phyloP scores from a whole-genome alignment of 1,140 invertebrate genomes.

The Eulimnadia texana region DNA sequence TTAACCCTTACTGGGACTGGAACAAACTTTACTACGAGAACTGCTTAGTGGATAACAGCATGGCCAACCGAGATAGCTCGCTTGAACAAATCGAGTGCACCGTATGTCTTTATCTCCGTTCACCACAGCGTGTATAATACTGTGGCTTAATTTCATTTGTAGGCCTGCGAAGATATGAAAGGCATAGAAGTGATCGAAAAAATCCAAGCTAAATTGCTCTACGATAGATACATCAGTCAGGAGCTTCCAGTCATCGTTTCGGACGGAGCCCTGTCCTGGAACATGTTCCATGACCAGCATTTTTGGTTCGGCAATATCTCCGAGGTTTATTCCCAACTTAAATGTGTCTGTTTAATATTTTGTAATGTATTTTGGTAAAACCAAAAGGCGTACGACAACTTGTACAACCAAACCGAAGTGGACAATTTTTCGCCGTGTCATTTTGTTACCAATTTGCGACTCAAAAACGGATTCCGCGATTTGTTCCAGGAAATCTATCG shows the following conservation, averaged over 20 bases:
- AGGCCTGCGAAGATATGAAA: constrained; percentile 13
- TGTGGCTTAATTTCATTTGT: neutral
- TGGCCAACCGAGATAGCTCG: neutral
- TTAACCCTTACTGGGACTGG: constrained; percentile 14
- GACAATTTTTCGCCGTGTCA: neutral
- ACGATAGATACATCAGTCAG: neutral
- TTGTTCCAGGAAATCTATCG: constrained; percentile 4
- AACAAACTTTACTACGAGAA: constrained; percentile 4
- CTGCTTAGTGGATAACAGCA: constrained; percentile 12
- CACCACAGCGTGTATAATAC: neutral
- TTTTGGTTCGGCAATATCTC: constrained; percentile 7
- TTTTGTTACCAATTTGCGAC: constrained; percentile 4
- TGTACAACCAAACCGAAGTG: neutral
- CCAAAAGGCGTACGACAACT: neutral
- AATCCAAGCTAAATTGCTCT: neutral
- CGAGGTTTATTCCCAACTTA: neutral
- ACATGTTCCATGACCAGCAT: neutral
- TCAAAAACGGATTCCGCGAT: neutral
- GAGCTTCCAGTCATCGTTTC: constrained; percentile 6
- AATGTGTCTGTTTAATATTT: neutral
- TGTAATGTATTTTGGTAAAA: neutral
- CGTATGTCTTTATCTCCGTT: neutral
- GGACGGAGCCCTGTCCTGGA: constrained; percentile 6
- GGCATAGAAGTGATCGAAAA: neutral
- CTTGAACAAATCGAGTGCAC: neutral